Conservation (phyloP, 2,888 invertebrate species). For the Leptinotarsa juncta region DNA sequence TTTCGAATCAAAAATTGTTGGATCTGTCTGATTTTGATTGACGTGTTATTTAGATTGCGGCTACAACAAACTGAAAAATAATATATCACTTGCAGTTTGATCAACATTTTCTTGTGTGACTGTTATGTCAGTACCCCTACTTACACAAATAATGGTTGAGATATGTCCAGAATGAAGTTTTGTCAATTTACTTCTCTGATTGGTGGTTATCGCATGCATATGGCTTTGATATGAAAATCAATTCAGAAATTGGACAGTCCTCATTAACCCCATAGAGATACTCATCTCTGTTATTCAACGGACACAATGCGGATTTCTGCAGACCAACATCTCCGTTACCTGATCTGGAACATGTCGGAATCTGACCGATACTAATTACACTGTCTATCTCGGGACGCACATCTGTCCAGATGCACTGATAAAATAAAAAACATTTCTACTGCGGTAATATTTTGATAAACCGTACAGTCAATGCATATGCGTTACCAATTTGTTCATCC, state of each 20-base stretch:
- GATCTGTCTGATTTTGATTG: too few relatives aligned
- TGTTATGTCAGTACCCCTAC: too few relatives aligned
- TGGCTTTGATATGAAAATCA: background rate
- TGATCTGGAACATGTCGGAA: background rate
- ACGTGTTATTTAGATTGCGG: too few relatives aligned
- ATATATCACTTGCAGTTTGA: too few relatives aligned
- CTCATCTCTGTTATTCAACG: conserved; percentile 9
- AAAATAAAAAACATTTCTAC: background rate
- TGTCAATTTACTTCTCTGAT: background rate
- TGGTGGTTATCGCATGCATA: background rate
- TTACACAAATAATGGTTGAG: too few relatives aligned
- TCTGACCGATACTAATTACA: background rate
- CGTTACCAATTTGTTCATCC: too few relatives aligned
- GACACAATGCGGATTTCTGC: conserved; percentile 2
- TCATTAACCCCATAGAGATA: background rate
- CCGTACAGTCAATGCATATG: too few relatives aligned
- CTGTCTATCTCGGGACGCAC: background rate
- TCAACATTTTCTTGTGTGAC: too few relatives aligned
- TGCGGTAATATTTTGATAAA: background rate
- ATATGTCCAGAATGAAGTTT: background rate
- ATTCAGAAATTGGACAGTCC: background rate
- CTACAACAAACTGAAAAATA: too few relatives aligned
- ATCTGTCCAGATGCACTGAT: background rate
- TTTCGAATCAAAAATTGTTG: too few relatives aligned
- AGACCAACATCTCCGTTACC: background rate